Base-by-base conservation (phyloP, 2,797 vertebrate species). In the Pogoniulus pusillus region DNA sequence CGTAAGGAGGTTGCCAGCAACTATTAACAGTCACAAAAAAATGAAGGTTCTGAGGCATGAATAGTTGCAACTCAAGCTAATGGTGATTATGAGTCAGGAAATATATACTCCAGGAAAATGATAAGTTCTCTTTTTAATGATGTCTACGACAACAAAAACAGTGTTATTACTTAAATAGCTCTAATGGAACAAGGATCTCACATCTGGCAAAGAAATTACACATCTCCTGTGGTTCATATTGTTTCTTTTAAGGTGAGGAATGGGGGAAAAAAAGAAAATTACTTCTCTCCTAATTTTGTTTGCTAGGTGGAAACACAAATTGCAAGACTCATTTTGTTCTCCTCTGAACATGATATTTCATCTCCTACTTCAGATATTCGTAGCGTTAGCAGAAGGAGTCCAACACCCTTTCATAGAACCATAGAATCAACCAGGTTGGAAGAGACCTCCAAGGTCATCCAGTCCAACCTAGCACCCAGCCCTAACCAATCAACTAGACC, bases 21-120 rank as follows among this genome's bases (percentile, higher is more conserved):
- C 77, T 65, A 68, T 29, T 65, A 82, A 45, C 7, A 47, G 16
- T 24, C 49, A 32, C 54, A 87, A 84, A 63, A 63, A 58, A 82
- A 45, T 55, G 34, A 90, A 54, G 16, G 2, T 11, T 84, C 34
- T 39, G 37, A 87, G 45, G 54, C 65, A 37, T 49, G 29, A 84
- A 54, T 8, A 76, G 27, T 27, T 88, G 32, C 34, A 32, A 91
- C 34, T 90, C 65, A 80, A 39, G 24, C 22, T 90, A 88, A 91
- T 57, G 22, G 16, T 60, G 58, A 59, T 88, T 91, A 80, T 62
- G 37, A 82, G 14, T 88, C 81, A 72, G 92, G 85, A 95, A 95
- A 92, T 91, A n/a, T 57, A 37, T 63, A 80, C 82, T 88, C 58
- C 45, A 87, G 62, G 65, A 54, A 77, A 91, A 91, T 18, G 58